Conservation (phyloP, 1,140 invertebrate genomes). For the Rhopalosiphum padi region DNA sequence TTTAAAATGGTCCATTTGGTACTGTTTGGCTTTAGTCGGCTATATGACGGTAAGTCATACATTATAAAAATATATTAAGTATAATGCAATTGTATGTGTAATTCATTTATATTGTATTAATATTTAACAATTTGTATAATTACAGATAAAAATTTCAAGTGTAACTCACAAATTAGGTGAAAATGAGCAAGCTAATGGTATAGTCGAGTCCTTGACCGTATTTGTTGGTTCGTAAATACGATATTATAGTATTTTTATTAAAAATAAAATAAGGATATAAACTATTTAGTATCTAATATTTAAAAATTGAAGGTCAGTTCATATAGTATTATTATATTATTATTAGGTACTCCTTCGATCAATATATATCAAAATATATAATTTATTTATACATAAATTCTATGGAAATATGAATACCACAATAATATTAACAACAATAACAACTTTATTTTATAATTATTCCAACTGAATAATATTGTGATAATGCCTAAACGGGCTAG, state of each 20-base stretch:
- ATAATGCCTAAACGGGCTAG: too few relatives aligned
- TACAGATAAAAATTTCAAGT: slow-evolving; percentile 2
- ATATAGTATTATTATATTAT: neutral
- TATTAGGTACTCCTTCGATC: neutral
- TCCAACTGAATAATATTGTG: too few relatives aligned
- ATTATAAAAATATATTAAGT: neutral
- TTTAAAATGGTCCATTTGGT: slow-evolving; percentile 58
- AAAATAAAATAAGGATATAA: neutral
- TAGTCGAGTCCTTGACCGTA: slow-evolving; percentile 11
- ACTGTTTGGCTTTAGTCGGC: slow-evolving; percentile 27
- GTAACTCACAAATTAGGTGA: neutral
- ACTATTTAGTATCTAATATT: too few relatives aligned
- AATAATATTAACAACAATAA: too few relatives aligned
- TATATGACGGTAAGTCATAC: slow-evolving; percentile 30
- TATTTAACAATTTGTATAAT: neutral
- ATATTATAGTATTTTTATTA: neutral
- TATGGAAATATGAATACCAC: neutral
- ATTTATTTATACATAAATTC: neutral
- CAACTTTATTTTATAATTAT: too few relatives aligned
- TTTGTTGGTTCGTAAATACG: slow-evolving; percentile 20
- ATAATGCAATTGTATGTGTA: neutral
- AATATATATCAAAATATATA: neutral
- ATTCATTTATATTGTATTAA: neutral
- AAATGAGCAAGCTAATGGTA: neutral
- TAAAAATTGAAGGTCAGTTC: neutral